A percentile compares a stretch with the other conserved stretches of the same genome.
Evolutionary conservation across 1,140 invertebrate genomes (phyloP).

Genomic region (Asobara japonica): DNA sequence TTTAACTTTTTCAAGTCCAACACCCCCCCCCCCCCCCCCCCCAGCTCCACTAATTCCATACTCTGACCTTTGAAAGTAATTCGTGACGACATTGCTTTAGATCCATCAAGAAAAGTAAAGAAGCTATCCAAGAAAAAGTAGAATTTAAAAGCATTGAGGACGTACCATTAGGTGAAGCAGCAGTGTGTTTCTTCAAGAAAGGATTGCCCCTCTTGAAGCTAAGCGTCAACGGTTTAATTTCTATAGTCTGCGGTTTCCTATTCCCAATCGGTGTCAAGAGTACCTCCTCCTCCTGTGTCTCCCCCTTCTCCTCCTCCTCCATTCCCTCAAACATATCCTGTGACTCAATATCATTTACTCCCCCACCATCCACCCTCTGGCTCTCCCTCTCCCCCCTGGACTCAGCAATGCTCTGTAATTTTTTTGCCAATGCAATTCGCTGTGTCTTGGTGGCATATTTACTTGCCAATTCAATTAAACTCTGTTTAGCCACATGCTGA

Average conservation of each 20-base stretch:
- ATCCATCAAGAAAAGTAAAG: too few relatives aligned
- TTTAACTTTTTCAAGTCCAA: conserved; percentile 34
- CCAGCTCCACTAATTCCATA: too few relatives aligned
- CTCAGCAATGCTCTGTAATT: conserved; percentile 67
- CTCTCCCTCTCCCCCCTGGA: conserved; percentile 48
- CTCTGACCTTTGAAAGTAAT: too few relatives aligned
- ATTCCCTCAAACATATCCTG: conserved; percentile 42
- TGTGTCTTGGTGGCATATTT: conserved; percentile 85
- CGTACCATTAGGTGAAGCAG: conserved; percentile 33
- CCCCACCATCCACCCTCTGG: conserved; percentile 54
- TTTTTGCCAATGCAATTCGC: conserved; percentile 81
- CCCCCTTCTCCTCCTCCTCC: conserved; percentile 55
- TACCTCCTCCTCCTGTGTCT: conserved; percentile 58
- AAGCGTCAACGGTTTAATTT: conserved; percentile 56
- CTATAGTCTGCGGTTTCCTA: conserved; percentile 37
- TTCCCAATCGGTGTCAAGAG: conserved; percentile 30
- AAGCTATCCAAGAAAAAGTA: too few relatives aligned
- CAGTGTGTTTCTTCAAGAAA: conserved; percentile 52
- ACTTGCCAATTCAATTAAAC: conserved; percentile 83
- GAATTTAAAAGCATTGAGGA: too few relatives aligned
- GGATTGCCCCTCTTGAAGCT: conserved; percentile 54
- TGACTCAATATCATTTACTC: conserved; percentile 41
- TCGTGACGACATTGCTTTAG: too few relatives aligned
- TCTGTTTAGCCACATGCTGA: conserved; percentile 80
- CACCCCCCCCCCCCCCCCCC: too few relatives aligned